phyloP scores from a whole-genome alignment of 2,888 invertebrate species.

The Philereme vetulata region DNA sequence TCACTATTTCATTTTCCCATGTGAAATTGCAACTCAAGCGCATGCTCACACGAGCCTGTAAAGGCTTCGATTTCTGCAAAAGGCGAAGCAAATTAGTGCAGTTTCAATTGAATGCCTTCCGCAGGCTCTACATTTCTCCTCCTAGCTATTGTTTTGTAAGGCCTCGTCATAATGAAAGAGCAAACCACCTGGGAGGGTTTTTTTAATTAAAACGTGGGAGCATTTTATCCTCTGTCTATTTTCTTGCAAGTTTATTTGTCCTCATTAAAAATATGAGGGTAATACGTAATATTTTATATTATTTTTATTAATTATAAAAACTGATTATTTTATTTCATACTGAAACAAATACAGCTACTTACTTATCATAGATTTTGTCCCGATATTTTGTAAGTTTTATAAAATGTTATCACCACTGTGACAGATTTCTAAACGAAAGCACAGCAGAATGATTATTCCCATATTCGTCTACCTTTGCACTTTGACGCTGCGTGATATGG shows the following conservation, averaged over 20 bases:
- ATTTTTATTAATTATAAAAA: too few relatives aligned
- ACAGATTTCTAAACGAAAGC: conserved; percentile 40
- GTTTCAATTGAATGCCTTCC: conserved; percentile 64
- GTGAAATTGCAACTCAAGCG: conserved; percentile 51
- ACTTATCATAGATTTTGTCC: too few relatives aligned
- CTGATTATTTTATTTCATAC: too few relatives aligned
- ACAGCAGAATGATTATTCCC: conserved; percentile 63
- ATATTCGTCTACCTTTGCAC: conserved; percentile 71
- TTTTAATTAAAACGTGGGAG: background rate
- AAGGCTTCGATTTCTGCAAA: conserved; percentile 66
- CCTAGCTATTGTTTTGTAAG: conserved; percentile 49
- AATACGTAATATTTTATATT: too few relatives aligned
- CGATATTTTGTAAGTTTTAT: too few relatives aligned
- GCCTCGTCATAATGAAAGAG: conserved; percentile 39
- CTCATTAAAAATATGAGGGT: too few relatives aligned
- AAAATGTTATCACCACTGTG: conserved; percentile 5
- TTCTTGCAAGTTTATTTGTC: too few relatives aligned
- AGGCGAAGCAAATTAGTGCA: conserved; percentile 75
- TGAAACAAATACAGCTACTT: too few relatives aligned
- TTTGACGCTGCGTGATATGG: conserved; percentile 46
- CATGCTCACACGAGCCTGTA: conserved; percentile 54
- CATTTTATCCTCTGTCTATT: too few relatives aligned
- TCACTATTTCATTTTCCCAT: conserved; percentile 32
- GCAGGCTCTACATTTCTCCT: conserved; percentile 61
- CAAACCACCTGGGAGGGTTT: background rate